Evolutionary conservation across 2,888 invertebrate species (phyloP).

Genomic region (Stictocephala bisonia): DNA sequence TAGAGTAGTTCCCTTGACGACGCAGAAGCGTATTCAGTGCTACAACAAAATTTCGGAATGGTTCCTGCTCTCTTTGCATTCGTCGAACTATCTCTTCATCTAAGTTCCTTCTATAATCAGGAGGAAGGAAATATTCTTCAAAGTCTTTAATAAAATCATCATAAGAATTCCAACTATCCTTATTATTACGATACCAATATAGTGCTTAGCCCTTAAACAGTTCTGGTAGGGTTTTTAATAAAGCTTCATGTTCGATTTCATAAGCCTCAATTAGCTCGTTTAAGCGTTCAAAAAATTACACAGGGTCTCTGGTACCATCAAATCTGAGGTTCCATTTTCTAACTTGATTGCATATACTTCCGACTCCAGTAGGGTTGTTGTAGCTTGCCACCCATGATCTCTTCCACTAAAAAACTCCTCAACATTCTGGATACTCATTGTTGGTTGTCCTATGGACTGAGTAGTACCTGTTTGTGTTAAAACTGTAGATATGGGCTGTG

Average conservation of each 20-base stretch:
- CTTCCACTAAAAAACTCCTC: no score
- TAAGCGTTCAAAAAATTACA: neutral
- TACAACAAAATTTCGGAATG: neutral
- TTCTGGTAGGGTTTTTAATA: slow-evolving; percentile 4
- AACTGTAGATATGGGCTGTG: no score
- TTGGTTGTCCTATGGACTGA: no score
- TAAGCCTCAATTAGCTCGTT: neutral
- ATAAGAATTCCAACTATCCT: neutral
- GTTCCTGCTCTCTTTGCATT: slow-evolving; percentile 8
- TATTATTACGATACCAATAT: slow-evolving; percentile 5
- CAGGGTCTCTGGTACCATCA: neutral
- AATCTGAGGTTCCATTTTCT: slow-evolving; percentile 4
- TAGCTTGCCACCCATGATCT: no score
- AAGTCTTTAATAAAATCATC: neutral
- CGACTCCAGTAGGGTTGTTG: no score
- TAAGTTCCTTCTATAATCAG: neutral
- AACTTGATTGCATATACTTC: neutral
- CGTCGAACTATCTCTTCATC: neutral
- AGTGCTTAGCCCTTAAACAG: neutral
- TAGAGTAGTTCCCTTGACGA: neutral
- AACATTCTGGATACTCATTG: no score
- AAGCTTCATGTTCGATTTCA: neutral
- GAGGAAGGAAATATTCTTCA: neutral
- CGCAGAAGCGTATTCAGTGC: neutral
- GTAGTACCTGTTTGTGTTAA: no score